These are phyloP conservation scores for Sthenelais limicola DNA, from an alignment of 2,888 invertebrate genomes.

Conservation along the genomic window DNA sequence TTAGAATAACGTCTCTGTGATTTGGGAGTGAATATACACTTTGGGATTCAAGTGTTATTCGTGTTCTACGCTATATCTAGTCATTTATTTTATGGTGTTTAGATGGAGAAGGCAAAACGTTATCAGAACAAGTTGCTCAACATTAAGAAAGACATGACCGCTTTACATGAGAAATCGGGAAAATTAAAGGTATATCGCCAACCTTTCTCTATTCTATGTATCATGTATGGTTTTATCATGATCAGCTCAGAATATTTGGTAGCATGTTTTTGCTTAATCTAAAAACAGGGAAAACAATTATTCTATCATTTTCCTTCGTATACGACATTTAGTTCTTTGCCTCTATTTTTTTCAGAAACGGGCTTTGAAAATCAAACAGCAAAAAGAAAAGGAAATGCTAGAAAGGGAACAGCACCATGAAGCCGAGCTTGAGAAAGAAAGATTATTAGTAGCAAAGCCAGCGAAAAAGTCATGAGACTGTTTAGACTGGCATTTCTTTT, in stretches of 20 bases:
- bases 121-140: constrained; percentile 66
- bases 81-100: constrained; percentile 47
- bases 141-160: constrained; percentile 68
- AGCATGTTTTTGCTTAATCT: too few relatives aligned
- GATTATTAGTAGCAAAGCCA: constrained; percentile 61
- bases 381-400: constrained; percentile 66
- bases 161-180: constrained; percentile 63
- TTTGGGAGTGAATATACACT: too few relatives aligned
- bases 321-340: background rate
- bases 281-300: background rate
- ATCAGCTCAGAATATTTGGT: background rate
- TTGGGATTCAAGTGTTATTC: too few relatives aligned
- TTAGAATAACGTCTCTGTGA: too few relatives aligned
- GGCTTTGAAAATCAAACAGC: constrained; percentile 65
- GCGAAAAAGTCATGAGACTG: too few relatives aligned
- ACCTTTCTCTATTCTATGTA: background rate
- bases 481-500: too few relatives aligned
- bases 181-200: constrained; percentile 61
- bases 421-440: constrained; percentile 62
- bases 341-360: constrained; percentile 53
- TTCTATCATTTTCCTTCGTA: background rate
- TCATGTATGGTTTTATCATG: constrained; percentile 1
- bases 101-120: constrained; percentile 66
- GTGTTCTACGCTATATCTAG: too few relatives aligned
- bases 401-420: constrained; percentile 60